Conservation (phyloP, 2,888 invertebrate species). For the Athetis lepigone region DNA sequence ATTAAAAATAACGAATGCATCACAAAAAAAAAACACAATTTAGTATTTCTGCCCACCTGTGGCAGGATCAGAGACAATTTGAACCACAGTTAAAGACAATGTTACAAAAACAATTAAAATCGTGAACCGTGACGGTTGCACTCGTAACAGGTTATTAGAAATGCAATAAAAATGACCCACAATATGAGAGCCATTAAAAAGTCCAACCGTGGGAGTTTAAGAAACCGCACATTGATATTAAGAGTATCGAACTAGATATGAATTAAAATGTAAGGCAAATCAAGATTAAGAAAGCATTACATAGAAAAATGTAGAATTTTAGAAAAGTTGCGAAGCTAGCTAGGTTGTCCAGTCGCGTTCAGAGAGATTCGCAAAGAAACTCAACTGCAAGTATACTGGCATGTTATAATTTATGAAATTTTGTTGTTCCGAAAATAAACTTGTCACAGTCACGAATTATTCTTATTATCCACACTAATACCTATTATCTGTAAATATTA, state of each 20-base stretch:
- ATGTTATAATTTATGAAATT: too few species aligned
- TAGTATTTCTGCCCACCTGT: background rate
- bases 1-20: too few species aligned
- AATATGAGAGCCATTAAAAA: constrained; percentile 60
- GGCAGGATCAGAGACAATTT: constrained; percentile 1
- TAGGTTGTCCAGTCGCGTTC: too few species aligned
- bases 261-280: constrained; percentile 4
- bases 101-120: constrained; percentile 67
- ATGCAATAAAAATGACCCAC: constrained; percentile 75
- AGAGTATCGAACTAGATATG: constrained; percentile 1
- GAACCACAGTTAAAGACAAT: constrained; percentile 38
- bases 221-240: constrained; percentile 35
- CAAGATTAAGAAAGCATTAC: background rate
- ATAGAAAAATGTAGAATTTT: too few species aligned
- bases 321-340: too few species aligned
- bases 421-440: too few species aligned
- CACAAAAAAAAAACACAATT: background rate
- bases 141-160: constrained; percentile 71
- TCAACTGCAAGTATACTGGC: too few species aligned
- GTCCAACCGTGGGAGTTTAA: constrained; percentile 62
- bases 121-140: constrained; percentile 70
- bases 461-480: too few species aligned
- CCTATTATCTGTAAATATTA: too few species aligned
- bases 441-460: too few species aligned
- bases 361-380: too few species aligned